Base-by-base conservation (phyloP, 2,888 invertebrate genomes). In the Dicyrtomina minuta region DNA sequence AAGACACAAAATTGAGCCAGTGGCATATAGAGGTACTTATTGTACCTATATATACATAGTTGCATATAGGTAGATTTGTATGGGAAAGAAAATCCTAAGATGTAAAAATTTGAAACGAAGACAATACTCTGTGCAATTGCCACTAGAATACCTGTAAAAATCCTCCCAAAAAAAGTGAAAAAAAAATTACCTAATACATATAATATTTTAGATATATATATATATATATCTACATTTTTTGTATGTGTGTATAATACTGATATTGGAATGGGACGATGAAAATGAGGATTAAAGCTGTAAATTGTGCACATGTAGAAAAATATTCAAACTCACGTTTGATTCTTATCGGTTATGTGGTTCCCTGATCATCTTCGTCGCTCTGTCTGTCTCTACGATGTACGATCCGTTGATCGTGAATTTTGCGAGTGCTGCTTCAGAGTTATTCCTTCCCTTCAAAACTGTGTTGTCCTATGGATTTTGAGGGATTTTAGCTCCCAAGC, bases 271-370 rank as follows among this genome's bases (percentile, higher is more conserved):
- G 33, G 51, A 51, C 12, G 22, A 51, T 4, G 22, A 20, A 20
- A 24, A 4, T 53, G 53, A 22, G 26, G 22, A 53, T 24, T 53
- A 22, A 53, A 53, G 33, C 56, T 56, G 56, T 56, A 56, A 33
- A 56, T 27, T 56, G 27, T 46, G 46, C 3, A 20, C 22, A 22
- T 51, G 51, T 51, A 15, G n/a, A 51, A 17, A 20, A 58, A 58
- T 17, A 58, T 4, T 62, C 49, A 46, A 49, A n/a, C 62, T 62
- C 62, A 62, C 62, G 62, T 62, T 49, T 62, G 62, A 62, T 62
- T 13, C 49, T 62, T 62, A 62, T 62, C 62, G 49, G 44, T 62
- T 62, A 24, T 62, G 62, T 26, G 62, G 62, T 62, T 62, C 62
- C 49, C 27, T 62, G 12, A 26, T 49, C 22, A 8, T 49, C 1